Base-by-base conservation (phyloP, 2,797 vertebrate species). In the Lacerta viridis region DNA sequence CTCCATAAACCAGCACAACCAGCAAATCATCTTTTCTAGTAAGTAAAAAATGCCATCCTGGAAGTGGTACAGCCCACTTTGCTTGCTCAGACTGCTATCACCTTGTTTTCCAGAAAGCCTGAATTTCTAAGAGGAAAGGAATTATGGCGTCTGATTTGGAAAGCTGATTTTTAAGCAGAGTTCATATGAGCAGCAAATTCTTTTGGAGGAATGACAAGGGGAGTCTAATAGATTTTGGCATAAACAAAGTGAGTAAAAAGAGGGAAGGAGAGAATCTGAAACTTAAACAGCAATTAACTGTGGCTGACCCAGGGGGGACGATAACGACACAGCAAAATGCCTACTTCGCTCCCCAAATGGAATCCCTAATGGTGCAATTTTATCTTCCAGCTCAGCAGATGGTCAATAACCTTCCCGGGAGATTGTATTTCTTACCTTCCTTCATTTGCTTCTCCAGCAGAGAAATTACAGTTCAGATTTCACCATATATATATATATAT, bases 381-480 rank as follows among this genome's bases (percentile, higher is more conserved):
- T 93, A 90, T 95, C 92, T 92, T 91, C 68, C 91, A 88, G 86
- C 93, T 92, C 92, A 88, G 88, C 92, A 87, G 87, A 80, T 79
- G 85, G 43, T 91, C 46, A 86, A 87, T 85, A 78, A 61, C 36
- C 87, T 91, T 88, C 90, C 82, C 36, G 87, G 66, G 87, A 33
- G 71, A 82, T 68, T 75, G 33, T 66, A 8, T 92, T 92, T 92
- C 77, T 93, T 93, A 64, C n/a, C 80, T 55, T 74, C 85, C 91
- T 94, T 91, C 77, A 88, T 94, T 92, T 94, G 81, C 84, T 91
- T 89, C 33, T 87, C 41, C 84, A 36, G 13, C 1, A 1, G 86
- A 87, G 81, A 84, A 89, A 90, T 83, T 90, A 81, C 9, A 77
- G 69, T 85, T 93, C 81, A 50, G 87, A 80, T 39, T 83, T 91